phyloP scores from a whole-genome alignment of 2,113 vertebrate species.

The Caranx melampygus region DNA sequence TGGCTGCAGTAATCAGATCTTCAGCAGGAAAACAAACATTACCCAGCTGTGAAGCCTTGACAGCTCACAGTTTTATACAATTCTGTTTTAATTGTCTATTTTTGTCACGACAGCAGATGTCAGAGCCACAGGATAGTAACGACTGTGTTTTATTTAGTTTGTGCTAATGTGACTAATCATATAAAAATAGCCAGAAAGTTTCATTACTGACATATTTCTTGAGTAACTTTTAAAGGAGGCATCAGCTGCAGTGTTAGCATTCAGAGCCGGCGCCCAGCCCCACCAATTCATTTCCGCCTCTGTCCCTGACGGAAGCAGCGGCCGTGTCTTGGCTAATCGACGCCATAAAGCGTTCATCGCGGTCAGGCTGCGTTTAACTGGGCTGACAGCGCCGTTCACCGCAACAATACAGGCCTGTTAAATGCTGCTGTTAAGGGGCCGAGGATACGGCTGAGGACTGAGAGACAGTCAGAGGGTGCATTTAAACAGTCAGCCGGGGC shows the following conservation, averaged over 20 bases:
- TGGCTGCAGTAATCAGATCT: too few relatives aligned
- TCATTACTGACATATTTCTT: neutral
- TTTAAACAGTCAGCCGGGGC: conserved; percentile 14
- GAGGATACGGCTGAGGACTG: neutral
- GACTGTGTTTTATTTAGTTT: neutral
- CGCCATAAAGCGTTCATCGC: conserved; percentile 39
- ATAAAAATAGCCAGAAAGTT: neutral
- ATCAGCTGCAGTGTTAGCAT: neutral
- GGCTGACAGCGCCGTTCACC: neutral
- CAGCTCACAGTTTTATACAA: neutral
- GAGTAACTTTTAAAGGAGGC: neutral
- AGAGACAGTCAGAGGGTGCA: neutral
- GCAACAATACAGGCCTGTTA: conserved; percentile 27
- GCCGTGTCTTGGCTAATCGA: conserved; percentile 25
- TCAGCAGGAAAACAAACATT: too few relatives aligned
- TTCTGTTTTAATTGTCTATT: too few relatives aligned
- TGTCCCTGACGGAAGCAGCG: neutral
- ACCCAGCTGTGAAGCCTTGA: neutral
- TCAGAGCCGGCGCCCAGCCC: conserved; percentile 1
- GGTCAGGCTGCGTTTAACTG: conserved; percentile 26
- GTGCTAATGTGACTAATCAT: neutral
- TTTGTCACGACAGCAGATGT: too few relatives aligned
- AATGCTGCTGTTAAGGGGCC: conserved; percentile 18
- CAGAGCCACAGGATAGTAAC: too few relatives aligned
- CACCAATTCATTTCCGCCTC: neutral